Percentiles rank a stretch among this genome's conserved stretches.
phyloP scores from a whole-genome alignment of 1,140 invertebrate species.

The Achatina immaculata region DNA sequence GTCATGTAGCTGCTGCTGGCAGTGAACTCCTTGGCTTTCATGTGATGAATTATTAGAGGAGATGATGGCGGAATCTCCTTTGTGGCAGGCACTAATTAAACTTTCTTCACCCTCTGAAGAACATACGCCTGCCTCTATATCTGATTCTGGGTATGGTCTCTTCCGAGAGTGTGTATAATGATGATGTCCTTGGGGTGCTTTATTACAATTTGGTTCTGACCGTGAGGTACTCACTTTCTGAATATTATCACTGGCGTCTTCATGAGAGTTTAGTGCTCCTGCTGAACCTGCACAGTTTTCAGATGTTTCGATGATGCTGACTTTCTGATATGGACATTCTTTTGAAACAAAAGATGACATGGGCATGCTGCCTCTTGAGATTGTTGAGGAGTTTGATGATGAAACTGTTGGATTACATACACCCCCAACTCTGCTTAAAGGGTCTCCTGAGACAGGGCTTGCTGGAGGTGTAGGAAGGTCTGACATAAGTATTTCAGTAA shows the following conservation, averaged over 20 bases:
- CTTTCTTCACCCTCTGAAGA: constrained; percentile 11
- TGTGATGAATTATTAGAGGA: background rate
- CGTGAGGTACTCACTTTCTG: background rate
- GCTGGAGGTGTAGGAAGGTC: constrained; percentile 29
- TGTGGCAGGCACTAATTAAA: constrained; percentile 18
- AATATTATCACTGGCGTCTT: background rate
- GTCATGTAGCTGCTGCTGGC: background rate
- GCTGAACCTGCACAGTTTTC: background rate
- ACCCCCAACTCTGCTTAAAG: background rate
- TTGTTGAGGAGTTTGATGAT: constrained; percentile 7
- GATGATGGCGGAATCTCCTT: constrained; percentile 1
- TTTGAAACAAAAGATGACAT: background rate
- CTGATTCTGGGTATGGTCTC: background rate
- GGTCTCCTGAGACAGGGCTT: constrained; percentile 11
- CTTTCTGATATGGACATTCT: background rate
- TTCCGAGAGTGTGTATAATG: background rate
- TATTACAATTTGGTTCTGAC: background rate
- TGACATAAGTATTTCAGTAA: constrained; percentile 40
- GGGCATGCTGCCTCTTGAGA: background rate
- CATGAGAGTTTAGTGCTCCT: background rate
- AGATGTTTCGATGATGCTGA: background rate
- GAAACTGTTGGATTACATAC: background rate
- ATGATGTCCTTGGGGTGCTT: constrained; percentile 14
- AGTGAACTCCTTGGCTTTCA: constrained; percentile 6
- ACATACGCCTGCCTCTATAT: background rate